Percentiles rank a stretch among this genome's conserved stretches.
Conservation (phyloP, 64 coral and sea anemone species). For the Montipora sp. region DNA sequence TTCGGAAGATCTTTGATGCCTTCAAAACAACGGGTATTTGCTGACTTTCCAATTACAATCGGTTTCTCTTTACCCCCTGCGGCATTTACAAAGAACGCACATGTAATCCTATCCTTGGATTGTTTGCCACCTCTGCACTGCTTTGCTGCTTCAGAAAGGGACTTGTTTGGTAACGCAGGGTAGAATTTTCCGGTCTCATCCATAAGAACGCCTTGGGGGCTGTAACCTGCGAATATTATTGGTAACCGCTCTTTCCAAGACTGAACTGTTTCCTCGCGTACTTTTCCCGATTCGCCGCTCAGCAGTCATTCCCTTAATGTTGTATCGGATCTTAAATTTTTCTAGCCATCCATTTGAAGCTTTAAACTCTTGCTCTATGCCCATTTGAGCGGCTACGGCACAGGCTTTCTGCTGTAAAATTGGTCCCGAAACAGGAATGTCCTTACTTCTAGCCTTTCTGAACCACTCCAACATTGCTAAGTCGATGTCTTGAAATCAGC, state of each 20-base stretch:
- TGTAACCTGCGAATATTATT: background rate
- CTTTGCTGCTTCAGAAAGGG: background rate
- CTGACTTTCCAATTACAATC: background rate
- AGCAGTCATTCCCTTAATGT: conserved; percentile 20
- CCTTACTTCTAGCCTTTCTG: conserved; percentile 12
- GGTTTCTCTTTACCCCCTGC: background rate
- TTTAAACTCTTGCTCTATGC: conserved; percentile 32
- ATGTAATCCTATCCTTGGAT: conserved; percentile 11
- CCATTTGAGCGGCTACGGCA: background rate
- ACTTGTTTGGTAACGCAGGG: conserved; percentile 9
- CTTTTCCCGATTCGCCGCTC: background rate
- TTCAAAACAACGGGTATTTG: background rate
- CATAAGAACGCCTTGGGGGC: background rate
- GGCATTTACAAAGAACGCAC: background rate
- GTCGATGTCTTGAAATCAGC: conserved; percentile 20
- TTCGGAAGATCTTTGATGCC: too few relatives aligned
- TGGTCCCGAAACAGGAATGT: conserved; percentile 31
- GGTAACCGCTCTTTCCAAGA: conserved; percentile 3
- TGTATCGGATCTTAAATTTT: conserved; percentile 27
- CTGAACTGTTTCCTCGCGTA: conserved; percentile 9
- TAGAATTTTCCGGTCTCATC: background rate
- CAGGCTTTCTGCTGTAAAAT: conserved; percentile 13
- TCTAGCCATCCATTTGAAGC: conserved; percentile 53
- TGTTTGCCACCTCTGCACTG: background rate
- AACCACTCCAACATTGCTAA: conserved; percentile 41